Percentiles rank a stretch among this genome's conserved stretches.
These are phyloP conservation scores for Slavum lentiscoides DNA, from an alignment of 2,888 invertebrate species.

Conservation along the genomic window DNA sequence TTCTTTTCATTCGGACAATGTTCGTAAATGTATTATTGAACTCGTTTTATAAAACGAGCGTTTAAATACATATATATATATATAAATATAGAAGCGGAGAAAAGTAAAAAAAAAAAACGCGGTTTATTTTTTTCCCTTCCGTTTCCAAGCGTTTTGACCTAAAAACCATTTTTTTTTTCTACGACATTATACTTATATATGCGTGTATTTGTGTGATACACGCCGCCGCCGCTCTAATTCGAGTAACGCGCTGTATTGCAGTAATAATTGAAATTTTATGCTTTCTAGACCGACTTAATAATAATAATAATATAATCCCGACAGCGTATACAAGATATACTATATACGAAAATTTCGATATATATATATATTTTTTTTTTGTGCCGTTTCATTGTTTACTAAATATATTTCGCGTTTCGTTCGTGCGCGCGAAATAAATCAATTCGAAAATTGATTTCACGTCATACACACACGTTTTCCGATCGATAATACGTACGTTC, in stretches of 20 bases:
- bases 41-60: conserved; percentile 14
- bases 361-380: neutral
- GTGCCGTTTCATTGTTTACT: neutral
- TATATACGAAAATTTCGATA: neutral
- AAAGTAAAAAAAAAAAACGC: conserved; percentile 5
- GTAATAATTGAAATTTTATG: conserved; percentile 41
- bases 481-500: too few relatives aligned
- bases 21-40: neutral
- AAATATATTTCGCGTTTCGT: too few relatives aligned
- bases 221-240: conserved; percentile 44
- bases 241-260: conserved; percentile 10
- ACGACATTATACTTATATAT: conserved; percentile 22
- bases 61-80: neutral
- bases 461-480: too few relatives aligned
- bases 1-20: conserved; percentile 22
- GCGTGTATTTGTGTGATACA: conserved; percentile 38
- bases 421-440: too few relatives aligned
- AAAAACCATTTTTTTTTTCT: conserved; percentile 31
- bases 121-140: conserved; percentile 35
- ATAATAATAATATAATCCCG: conserved; percentile 7
- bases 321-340: neutral
- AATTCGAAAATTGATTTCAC: too few relatives aligned
- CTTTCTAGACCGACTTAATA: conserved; percentile 36
- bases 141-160: conserved; percentile 46
- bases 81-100: too few relatives aligned